Percentiles rank a stretch among this genome's conserved stretches.
Conservation (phyloP, 1,140 invertebrate species). For the Aphis gossypii region DNA sequence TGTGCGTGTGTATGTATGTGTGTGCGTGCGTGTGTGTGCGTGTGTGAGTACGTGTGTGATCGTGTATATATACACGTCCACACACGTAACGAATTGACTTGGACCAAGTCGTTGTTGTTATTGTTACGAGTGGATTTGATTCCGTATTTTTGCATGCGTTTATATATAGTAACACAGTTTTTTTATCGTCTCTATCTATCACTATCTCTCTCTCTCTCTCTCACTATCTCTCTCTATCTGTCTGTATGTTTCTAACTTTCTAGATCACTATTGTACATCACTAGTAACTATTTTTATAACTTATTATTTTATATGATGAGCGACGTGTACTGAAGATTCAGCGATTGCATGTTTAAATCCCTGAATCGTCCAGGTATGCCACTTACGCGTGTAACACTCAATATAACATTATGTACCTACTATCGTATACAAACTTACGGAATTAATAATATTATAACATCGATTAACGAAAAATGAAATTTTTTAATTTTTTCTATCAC, state of each 20-base stretch:
- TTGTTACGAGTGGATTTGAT: background rate
- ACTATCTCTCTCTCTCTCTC: background rate
- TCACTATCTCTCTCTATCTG: background rate
- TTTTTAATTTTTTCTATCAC: too few relatives aligned
- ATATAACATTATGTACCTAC: background rate
- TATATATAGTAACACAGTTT: background rate
- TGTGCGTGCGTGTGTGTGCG: too few relatives aligned
- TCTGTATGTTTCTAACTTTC: background rate
- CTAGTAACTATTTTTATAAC: background rate
- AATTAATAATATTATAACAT: background rate
- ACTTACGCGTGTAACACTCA: too few relatives aligned
- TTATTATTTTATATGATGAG: background rate
- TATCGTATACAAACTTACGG: background rate
- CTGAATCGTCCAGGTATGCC: background rate
- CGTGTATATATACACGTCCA: too few relatives aligned
- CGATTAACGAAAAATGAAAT: too few relatives aligned
- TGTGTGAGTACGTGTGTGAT: too few relatives aligned
- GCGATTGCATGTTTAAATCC: background rate
- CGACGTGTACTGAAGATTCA: background rate
- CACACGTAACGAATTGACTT: too few relatives aligned
- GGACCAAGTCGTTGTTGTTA: background rate
- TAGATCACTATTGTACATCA: background rate
- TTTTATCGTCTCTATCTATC: background rate
- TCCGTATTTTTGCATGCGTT: conserved; percentile 18
- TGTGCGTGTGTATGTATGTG: background rate